Conservation (phyloP, 2,113 vertebrate genomes). For the Rhinoderma darwinii region DNA sequence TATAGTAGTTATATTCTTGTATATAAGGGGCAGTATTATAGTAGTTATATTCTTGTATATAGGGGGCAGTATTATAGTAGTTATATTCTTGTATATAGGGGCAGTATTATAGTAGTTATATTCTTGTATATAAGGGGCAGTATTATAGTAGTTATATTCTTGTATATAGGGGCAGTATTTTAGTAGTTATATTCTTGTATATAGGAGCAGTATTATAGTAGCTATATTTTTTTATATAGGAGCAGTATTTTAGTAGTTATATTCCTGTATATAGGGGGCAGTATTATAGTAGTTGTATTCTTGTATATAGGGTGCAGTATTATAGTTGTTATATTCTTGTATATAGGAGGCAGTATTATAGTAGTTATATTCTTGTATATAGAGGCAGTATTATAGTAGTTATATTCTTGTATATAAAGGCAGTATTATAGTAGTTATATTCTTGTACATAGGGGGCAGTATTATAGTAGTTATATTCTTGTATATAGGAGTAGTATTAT, state of each 20-base stretch:
- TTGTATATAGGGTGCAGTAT: neutral
- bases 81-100: too few relatives aligned
- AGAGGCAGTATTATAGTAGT: neutral
- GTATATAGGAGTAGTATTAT: too few relatives aligned
- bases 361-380: too few relatives aligned
- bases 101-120: neutral
- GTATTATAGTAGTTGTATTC: neutral
- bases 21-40: neutral
- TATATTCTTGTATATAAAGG: too few relatives aligned
- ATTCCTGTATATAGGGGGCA: too few relatives aligned
- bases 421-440: neutral
- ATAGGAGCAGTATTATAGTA: slow-evolving; percentile 7
- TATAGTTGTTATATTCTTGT: too few relatives aligned
- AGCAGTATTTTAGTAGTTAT: neutral
- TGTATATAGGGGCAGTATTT: neutral
- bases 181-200: neutral
- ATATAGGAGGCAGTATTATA: too few relatives aligned
- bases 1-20: neutral
- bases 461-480: too few relatives aligned
- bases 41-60: neutral
- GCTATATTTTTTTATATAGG: too few relatives aligned
- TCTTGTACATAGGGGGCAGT: neutral
- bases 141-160: too few relatives aligned
- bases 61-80: neutral
- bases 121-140: too few relatives aligned